phyloP scores from a whole-genome alignment of 2,113 vertebrate genomes.

The Heteronetta atricapilla region DNA sequence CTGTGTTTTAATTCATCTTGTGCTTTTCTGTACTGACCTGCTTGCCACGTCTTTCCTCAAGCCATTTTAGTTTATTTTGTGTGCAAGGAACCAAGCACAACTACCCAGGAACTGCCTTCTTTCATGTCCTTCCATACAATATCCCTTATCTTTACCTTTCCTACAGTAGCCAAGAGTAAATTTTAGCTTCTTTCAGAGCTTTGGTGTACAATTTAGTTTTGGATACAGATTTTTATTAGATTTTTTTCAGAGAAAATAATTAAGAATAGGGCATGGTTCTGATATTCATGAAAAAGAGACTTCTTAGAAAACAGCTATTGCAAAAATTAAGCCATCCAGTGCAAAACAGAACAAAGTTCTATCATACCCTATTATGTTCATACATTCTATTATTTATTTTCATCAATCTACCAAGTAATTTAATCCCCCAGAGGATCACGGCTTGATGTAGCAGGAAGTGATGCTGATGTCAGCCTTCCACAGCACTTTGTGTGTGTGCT shows the following conservation, averaged over 20 bases:
- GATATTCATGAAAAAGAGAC: not conserved
- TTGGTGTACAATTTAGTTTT: not conserved
- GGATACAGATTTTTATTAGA: not conserved
- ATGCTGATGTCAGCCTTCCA: not conserved
- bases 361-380: not conserved
- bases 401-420: not conserved
- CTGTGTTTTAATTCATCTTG: not conserved
- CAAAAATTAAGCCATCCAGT: not conserved
- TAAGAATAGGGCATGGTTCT: not conserved
- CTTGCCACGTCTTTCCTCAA: not conserved
- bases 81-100: not conserved
- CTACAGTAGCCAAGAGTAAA: not conserved
- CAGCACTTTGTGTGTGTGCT: not conserved
- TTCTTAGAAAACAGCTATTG: not conserved
- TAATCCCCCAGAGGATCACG: not conserved
- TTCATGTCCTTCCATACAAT: not conserved
- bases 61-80: not conserved
- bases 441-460: not conserved
- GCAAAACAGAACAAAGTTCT: not conserved
- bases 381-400: not conserved
- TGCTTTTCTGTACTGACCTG: not conserved
- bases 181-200: not conserved
- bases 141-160: not conserved
- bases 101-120: not conserved
- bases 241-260: not conserved